Conservation (phyloP, 2,888 invertebrate species). For the Sturmia bella region DNA sequence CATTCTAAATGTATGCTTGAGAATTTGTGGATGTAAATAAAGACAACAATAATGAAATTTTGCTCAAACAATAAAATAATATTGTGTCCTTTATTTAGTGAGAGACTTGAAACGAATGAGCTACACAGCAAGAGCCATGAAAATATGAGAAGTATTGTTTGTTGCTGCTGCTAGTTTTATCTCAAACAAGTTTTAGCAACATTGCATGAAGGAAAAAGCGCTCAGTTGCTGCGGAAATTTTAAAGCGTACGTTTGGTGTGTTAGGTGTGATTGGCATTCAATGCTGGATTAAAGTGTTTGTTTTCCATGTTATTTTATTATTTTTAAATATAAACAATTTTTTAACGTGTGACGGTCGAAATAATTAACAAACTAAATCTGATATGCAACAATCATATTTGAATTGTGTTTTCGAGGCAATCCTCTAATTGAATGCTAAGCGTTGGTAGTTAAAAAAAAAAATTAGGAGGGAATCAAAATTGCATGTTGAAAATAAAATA, state of each 20-base stretch:
- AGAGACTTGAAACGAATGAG: slow-evolving; percentile 40
- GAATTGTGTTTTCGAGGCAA: slow-evolving; percentile 17
- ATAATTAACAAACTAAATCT: slow-evolving; percentile 55
- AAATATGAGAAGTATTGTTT: slow-evolving; percentile 30
- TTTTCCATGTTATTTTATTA: slow-evolving; percentile 21
- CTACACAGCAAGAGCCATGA: background rate
- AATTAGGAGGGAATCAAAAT: slow-evolving; percentile 43
- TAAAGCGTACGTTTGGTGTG: slow-evolving; percentile 70
- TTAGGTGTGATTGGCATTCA: slow-evolving; percentile 26
- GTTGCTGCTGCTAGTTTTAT: slow-evolving; percentile 27
- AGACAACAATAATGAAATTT: slow-evolving; percentile 47
- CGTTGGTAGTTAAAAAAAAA: slow-evolving; percentile 25
- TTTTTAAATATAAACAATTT: slow-evolving; percentile 35
- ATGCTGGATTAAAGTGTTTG: slow-evolving; percentile 45
- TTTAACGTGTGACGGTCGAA: slow-evolving; percentile 63
- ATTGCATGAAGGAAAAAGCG: slow-evolving; percentile 63
- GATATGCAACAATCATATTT: slow-evolving; percentile 22
- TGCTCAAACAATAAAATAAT: slow-evolving; percentile 30
- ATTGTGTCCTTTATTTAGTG: background rate
- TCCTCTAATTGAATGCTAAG: slow-evolving; percentile 11
- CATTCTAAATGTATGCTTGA: slow-evolving; percentile 28
- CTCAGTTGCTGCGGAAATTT: slow-evolving; percentile 72
- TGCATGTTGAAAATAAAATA: slow-evolving; percentile 9
- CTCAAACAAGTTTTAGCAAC: slow-evolving; percentile 66
- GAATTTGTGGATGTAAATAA: slow-evolving; percentile 58